Percentiles rank a stretch among this genome's conserved stretches.
These are phyloP conservation scores for Pogonocherus hispidulus DNA, from an alignment of 2,888 invertebrate genomes.

Conservation along the genomic window DNA sequence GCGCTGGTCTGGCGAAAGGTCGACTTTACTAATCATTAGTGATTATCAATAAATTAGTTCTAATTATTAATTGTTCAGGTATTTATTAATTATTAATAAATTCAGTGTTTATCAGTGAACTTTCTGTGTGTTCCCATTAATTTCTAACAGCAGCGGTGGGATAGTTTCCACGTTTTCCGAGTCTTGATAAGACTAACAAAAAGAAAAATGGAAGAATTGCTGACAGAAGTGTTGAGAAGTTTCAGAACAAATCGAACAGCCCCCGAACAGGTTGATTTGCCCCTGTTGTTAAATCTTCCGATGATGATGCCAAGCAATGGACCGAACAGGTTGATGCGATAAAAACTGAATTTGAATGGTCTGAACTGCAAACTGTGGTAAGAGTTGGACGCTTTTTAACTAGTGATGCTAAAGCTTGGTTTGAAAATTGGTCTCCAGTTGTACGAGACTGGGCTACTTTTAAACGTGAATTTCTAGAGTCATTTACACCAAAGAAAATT, in stretches of 20 bases:
- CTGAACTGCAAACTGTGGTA: slow-evolving; percentile 34
- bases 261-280: slow-evolving; percentile 41
- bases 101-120: no score
- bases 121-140: no score
- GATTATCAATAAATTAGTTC: no score
- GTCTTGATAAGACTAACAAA: neutral
- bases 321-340: slow-evolving; percentile 32
- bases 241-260: slow-evolving; percentile 19
- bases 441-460: slow-evolving; percentile 32
- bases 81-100: no score
- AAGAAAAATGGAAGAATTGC: slow-evolving; percentile 24
- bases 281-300: slow-evolving; percentile 35
- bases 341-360: slow-evolving; percentile 36
- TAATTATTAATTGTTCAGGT: no score
- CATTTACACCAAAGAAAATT: slow-evolving; percentile 36
- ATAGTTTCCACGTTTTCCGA: neutral
- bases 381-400: slow-evolving; percentile 39
- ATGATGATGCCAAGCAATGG: slow-evolving; percentile 39
- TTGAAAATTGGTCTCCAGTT: slow-evolving; percentile 32
- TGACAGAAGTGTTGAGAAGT: slow-evolving; percentile 30
- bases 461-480: slow-evolving; percentile 34
- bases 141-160: slow-evolving; percentile 3
- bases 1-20: no score
- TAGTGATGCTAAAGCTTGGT: slow-evolving; percentile 30
- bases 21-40: no score